Evolutionary conservation across 2,797 vertebrate species (phyloP), one percentile per base, ranked within the genome.

Genomic region (Gymnocypris eckloni): DNA sequence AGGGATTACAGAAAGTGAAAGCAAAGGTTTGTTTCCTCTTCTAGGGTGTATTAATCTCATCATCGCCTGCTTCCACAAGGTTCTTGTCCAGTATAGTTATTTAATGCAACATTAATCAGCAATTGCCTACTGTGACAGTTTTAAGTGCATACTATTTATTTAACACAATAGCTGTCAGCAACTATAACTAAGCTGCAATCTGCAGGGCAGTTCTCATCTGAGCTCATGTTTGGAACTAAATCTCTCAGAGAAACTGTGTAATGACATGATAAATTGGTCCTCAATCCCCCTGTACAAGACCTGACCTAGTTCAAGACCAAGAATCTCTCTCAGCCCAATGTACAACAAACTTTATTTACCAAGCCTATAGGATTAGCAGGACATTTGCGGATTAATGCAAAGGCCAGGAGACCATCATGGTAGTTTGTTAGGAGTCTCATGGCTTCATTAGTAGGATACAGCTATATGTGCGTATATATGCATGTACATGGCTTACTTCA

Each of bases 401-500:
- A 90, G 93, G 73, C 93, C 77, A 79, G 87, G 88, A 90, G 82
- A 70, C 86, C 90, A 88, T 88, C 88, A 76, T 82, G 86, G 89
- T 91, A 92, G 91, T 87, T 2, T 91, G 73, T 83, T 71, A 87
- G 86, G 86, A 89, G 71, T 86, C 86, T 87, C 77, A 80, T 48
- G 20, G 66, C 78, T 86, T 89, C 81, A 78, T 89, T 88, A 85
- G 33, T 37, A 48, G 79, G 41, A 72, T 56, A 79, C n/a, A 61
- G 52, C 16, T 61, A 85, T 41, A 61, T 72, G 41, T 25, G 15
- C 28, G 16, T 54, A 50, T 37, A 39, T 39, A 69, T 20, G 72
- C 37, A 41, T 82, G 4, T 52, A 10, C 22, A 78, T 12, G n/a
- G 15, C 4, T 95, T 95, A 99, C 98, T 97, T 99, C 94, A 0